These are phyloP conservation scores for Clitarchus hookeri DNA, from an alignment of 2,888 invertebrate species.

Conservation along the genomic window DNA sequence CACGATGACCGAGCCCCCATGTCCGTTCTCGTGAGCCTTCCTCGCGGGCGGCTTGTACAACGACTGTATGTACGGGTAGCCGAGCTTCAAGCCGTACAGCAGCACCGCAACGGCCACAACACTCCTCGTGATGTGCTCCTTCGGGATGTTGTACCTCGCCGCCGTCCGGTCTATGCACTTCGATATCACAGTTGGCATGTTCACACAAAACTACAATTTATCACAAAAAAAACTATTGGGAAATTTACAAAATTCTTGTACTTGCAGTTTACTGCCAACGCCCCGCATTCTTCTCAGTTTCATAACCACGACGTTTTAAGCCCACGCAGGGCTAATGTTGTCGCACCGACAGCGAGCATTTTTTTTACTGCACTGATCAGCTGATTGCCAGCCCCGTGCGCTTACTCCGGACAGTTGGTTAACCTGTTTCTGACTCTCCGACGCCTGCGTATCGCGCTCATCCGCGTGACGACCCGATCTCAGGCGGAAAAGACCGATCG, in stretches of 20 bases:
- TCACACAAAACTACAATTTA: conserved; percentile 36
- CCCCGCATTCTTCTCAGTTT: not conserved
- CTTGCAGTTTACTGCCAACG: not conserved
- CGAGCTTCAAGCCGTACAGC: conserved; percentile 65
- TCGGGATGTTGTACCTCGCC: conserved; percentile 60
- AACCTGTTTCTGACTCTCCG: not conserved
- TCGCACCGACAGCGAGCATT: not conserved
- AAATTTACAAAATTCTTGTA: not conserved
- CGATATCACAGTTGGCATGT: conserved; percentile 66
- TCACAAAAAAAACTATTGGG: not conserved
- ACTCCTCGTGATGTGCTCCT: conserved; percentile 63
- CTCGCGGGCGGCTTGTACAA: conserved; percentile 52
- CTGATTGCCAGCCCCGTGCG: not conserved
- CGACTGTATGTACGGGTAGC: conserved; percentile 63
- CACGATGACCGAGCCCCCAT: conserved; percentile 11
- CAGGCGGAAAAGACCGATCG: not conserved
- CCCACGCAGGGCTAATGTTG: not conserved
- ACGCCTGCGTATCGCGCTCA: not conserved
- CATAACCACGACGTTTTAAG: not conserved
- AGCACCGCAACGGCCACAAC: conserved; percentile 63
- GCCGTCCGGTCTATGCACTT: conserved; percentile 66
- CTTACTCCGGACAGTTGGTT: not conserved
- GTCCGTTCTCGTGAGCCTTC: conserved; percentile 35
- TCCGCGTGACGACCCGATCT: not conserved
- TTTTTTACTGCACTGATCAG: not conserved